Percentiles rank a stretch among this genome's conserved stretches.
Conservation (phyloP, 2,888 invertebrate species). For the Trichogramma dendrolimi region DNA sequence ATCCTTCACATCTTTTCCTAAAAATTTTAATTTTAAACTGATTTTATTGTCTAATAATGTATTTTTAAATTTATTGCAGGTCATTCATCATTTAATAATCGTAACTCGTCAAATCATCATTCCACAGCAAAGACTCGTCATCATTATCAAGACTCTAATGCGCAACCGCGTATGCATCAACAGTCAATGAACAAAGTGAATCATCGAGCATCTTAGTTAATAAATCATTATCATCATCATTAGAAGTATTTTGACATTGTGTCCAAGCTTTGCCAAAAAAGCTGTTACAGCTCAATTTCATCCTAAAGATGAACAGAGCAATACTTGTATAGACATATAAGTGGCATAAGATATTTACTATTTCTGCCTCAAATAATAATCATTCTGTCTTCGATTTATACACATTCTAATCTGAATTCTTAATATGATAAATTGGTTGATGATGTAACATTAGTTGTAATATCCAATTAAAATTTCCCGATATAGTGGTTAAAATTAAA, state of each 20-base stretch:
- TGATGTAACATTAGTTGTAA: too few relatives aligned
- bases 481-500: too few relatives aligned
- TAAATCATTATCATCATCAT: constrained; percentile 22
- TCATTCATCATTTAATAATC: constrained; percentile 44
- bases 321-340: constrained; percentile 23
- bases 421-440: too few relatives aligned
- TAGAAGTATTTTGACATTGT: constrained; percentile 22
- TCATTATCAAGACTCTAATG: constrained; percentile 37
- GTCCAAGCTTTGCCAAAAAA: constrained; percentile 24
- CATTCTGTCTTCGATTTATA: constrained; percentile 27
- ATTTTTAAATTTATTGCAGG: constrained; percentile 40
- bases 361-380: constrained; percentile 22
- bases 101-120: constrained; percentile 51
- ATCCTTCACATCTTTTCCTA: constrained; percentile 7
- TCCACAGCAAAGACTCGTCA: constrained; percentile 44
- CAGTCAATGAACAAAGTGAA: constrained; percentile 43
- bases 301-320: constrained; percentile 19
- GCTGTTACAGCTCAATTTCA: constrained; percentile 24
- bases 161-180: constrained; percentile 43
- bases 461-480: too few relatives aligned
- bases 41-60: constrained; percentile 30
- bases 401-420: not conserved
- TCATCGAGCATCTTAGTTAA: constrained; percentile 36
- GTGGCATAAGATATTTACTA: constrained; percentile 20
- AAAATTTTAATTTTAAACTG: constrained; percentile 26